These are phyloP conservation scores for Chinchilla lanigera DNA, from an alignment of 2,113 vertebrate species.

Conservation along the genomic window DNA sequence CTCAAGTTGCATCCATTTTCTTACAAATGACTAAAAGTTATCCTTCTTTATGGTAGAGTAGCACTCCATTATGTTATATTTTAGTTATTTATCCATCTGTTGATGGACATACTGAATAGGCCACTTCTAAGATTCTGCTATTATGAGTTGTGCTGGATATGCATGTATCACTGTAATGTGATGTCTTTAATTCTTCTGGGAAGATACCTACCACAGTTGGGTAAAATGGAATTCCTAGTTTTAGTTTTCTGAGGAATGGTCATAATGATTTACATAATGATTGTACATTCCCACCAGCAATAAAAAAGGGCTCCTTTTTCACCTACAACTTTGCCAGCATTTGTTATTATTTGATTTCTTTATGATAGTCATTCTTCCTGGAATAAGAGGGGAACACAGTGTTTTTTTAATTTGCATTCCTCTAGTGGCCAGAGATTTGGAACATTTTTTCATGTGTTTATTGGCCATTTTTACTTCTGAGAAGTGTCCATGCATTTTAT, in stretches of 20 bases:
- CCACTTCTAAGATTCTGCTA: background rate
- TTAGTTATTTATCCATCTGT: background rate
- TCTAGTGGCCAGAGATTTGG: background rate
- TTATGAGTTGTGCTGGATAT: background rate
- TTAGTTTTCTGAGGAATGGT: background rate
- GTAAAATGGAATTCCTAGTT: background rate
- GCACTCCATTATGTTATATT: background rate
- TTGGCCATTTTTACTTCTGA: background rate
- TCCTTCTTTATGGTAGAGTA: background rate
- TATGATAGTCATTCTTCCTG: background rate
- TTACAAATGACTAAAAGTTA: background rate
- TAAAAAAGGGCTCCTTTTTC: background rate
- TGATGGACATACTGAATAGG: background rate
- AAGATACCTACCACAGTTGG: background rate
- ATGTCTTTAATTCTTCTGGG: background rate
- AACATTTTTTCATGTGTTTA: background rate
- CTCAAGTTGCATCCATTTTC: background rate
- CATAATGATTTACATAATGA: background rate
- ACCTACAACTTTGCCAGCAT: background rate
- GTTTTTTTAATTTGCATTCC: background rate
- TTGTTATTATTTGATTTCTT: background rate
- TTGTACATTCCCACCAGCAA: background rate
- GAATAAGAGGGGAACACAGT: background rate
- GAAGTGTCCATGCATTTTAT: background rate
- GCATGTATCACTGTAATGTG: background rate